Evolutionary conservation across 2,113 vertebrate genomes (phyloP), one percentile per base, ranked within the genome.

Genomic region (Vulpes vulpes): DNA sequence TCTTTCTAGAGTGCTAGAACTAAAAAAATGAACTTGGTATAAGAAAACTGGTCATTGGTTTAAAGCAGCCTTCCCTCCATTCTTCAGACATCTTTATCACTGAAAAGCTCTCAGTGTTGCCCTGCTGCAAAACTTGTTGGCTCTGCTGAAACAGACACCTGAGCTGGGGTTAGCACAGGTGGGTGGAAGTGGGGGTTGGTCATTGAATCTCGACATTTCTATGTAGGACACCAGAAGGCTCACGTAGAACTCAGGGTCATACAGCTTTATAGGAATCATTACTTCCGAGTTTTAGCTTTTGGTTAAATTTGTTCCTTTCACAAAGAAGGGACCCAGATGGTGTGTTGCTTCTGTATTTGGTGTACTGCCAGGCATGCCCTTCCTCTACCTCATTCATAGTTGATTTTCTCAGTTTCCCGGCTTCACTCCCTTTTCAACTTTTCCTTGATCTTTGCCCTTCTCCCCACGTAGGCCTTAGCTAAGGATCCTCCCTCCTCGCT

Each of bases 401-500:
- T 15, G 22, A 25, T 43, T 65, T 20, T 1, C 38, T 71, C 0
- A 9, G 10, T 49, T 55, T 43, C 27, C 23, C 10, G 5, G 20
- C 35, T 19, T 22, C 2, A 2, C 43, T 23, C n/a, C 67, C 5
- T 73, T 15, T 62, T 53, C 20, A 55, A 7, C 43, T n/a, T 25
- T 25, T 30, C n/a, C 64, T 59, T 71, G 73, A 2, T 25, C n/a
- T 78, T 23, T 59, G 20, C 76, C 64, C 85, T 60, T 55, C 23
- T 76, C 14, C 32, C 38, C 7, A 11, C 11, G 19, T 51, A 4
- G 71, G 5, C 30, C 1, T 12, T 23, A 73, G n/a, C 38, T 1
- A 67, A 32, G n/a, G 14, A 0, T 15, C 35, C 30, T 55, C 12
- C 0, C 32, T 35, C 0, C 15, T 49, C 49, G 53, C 0, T 3